These are phyloP conservation scores for Rhyacichthys aspro DNA, from an alignment of 2,797 vertebrate species.

Conservation along the genomic window DNA sequence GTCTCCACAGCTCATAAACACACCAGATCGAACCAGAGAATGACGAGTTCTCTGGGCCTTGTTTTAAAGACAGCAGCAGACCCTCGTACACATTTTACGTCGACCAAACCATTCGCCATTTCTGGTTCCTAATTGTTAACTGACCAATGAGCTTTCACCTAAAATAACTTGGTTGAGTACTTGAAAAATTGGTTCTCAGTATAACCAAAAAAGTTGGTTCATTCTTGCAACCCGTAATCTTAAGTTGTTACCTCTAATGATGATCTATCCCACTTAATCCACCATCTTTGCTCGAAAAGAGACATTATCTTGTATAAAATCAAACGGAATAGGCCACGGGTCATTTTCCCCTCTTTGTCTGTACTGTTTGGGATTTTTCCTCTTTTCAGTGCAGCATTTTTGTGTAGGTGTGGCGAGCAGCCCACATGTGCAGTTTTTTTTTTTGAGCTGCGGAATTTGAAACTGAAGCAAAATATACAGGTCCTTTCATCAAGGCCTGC, in stretches of 20 bases:
- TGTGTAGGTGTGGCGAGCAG: conserved; percentile 72
- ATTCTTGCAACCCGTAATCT: too few species aligned
- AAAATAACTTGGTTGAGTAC: not conserved
- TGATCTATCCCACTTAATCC: too few species aligned
- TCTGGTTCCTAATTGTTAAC: not conserved
- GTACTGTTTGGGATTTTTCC: conserved; percentile 32
- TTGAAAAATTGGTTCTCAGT: too few species aligned
- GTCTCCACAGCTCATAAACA: conserved; percentile 52
- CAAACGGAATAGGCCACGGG: conserved; percentile 29
- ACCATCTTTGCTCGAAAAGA: conserved; percentile 20
- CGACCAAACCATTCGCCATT: not conserved
- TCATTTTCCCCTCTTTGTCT: conserved; percentile 33
- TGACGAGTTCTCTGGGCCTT: conserved; percentile 16
- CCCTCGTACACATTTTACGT: not conserved
- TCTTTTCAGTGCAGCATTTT: conserved; percentile 68
- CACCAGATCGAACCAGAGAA: conserved; percentile 25
- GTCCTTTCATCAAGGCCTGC: conserved; percentile 74
- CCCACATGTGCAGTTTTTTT: conserved; percentile 71
- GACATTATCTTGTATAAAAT: conserved; percentile 45
- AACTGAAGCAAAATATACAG: conserved; percentile 77
- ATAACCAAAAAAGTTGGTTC: too few species aligned
- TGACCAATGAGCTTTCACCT: not conserved
- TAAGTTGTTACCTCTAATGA: conserved; percentile 21
- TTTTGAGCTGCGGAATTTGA: conserved; percentile 70
- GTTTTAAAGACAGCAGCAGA: conserved; percentile 37